Conservation (phyloP, 2,888 invertebrate genomes). For the Microplitis deprimator region DNA sequence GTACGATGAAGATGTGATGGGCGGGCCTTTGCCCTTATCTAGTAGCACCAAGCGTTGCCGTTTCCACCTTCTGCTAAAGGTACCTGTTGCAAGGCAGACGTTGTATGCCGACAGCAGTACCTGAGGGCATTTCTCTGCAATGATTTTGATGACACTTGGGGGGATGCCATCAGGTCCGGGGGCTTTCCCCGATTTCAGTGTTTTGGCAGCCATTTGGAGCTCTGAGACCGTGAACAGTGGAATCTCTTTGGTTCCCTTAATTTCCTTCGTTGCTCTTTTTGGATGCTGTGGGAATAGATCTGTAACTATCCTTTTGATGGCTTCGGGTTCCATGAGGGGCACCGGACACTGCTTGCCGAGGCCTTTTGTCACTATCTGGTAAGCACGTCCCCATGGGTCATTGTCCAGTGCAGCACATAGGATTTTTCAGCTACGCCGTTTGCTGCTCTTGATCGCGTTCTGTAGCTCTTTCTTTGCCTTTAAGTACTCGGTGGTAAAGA, state of each 20-base stretch:
- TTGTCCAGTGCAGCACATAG: constrained; percentile 50
- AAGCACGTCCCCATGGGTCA: constrained; percentile 52
- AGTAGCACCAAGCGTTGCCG: constrained; percentile 41
- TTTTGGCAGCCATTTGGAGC: too few relatives aligned
- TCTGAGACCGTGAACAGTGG: too few relatives aligned
- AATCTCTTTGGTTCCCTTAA: too few relatives aligned
- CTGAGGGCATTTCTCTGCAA: constrained; percentile 28
- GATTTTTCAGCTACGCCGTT: constrained; percentile 49
- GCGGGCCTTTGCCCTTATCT: constrained; percentile 36
- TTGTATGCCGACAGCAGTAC: constrained; percentile 40
- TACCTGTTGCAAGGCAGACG: constrained; percentile 40
- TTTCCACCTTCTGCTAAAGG: constrained; percentile 38
- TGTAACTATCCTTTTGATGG: too few relatives aligned
- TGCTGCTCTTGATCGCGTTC: constrained; percentile 42
- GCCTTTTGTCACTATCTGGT: constrained; percentile 49
- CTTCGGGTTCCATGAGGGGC: background rate
- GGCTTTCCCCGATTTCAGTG: too few relatives aligned
- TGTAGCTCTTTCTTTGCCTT: constrained; percentile 40
- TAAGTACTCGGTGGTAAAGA: constrained; percentile 31
- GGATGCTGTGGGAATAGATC: constrained; percentile 20
- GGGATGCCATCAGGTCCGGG: constrained; percentile 43
- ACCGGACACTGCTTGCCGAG: constrained; percentile 33
- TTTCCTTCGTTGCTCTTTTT: too few relatives aligned
- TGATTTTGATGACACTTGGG: constrained; percentile 8
- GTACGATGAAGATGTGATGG: constrained; percentile 7